A percentile compares a stretch with the other conserved stretches of the same genome.
Evolutionary conservation across 2,113 vertebrate species (phyloP).

Genomic region (Buteo buteo): DNA sequence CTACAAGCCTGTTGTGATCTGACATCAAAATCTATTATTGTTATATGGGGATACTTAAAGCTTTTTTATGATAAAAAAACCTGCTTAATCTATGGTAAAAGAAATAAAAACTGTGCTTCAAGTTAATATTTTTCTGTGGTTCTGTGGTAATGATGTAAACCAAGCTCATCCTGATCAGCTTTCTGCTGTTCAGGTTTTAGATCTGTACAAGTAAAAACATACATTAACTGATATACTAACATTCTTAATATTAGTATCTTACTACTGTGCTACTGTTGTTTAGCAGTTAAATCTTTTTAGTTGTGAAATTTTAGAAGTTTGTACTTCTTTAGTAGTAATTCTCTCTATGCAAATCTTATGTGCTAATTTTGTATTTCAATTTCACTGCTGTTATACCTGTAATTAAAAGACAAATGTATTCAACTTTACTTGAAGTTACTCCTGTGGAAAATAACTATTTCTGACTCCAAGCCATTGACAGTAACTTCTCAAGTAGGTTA

Average conservation of each 20-base stretch:
- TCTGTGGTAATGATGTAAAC: slow-evolving; percentile 46
- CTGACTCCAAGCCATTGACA: neutral
- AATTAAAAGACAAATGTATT: slow-evolving; percentile 49
- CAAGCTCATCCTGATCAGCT: neutral
- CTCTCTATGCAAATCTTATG: slow-evolving; percentile 49
- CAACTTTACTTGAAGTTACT: slow-evolving; percentile 4
- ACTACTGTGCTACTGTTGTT: slow-evolving; percentile 28
- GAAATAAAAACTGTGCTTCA: slow-evolving; percentile 61
- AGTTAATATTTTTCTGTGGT: slow-evolving; percentile 52
- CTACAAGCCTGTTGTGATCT: slow-evolving; percentile 28
- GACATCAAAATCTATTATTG: slow-evolving; percentile 6
- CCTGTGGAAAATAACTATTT: neutral
- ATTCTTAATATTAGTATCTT: slow-evolving; percentile 25
- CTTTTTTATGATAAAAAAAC: slow-evolving; percentile 23
- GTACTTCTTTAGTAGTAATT: slow-evolving; percentile 45
- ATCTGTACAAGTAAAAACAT: neutral
- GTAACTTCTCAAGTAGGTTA: neutral
- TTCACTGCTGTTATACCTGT: slow-evolving; percentile 34
- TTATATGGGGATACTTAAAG: slow-evolving; percentile 60
- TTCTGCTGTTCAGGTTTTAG: slow-evolving; percentile 6
- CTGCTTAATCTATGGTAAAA: slow-evolving; percentile 47
- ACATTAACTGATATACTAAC: neutral
- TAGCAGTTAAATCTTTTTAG: slow-evolving; percentile 23
- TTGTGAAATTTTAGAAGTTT: slow-evolving; percentile 33
- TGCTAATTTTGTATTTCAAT: slow-evolving; percentile 55